Base-by-base conservation (phyloP, 92 coral and sea anemone species). In the Pocillopora grandis region DNA sequence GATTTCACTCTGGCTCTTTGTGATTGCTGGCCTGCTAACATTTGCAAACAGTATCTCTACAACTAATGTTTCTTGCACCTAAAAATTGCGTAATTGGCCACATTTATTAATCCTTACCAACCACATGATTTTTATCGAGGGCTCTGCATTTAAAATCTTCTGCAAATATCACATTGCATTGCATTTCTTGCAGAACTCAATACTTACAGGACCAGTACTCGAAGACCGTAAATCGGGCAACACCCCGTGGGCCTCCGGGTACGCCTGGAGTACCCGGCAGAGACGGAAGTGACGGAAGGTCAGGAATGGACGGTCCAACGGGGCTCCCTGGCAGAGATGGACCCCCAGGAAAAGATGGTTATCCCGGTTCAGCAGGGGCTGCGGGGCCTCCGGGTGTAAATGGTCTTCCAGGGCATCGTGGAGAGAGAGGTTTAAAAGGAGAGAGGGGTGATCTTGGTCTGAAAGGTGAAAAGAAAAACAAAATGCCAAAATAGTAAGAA, bases 321-420 rank as follows among this genome's bases (percentile, higher is more conserved):
- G 94, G 94, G 21, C 62, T 64, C 57, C 92, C 94, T 37, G 93
- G 93, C 14, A 88, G 91, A 84, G 93, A 90, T 67, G 93, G 93
- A 62, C 87, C 87, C 10, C 91, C 73, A 58, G 93, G 93, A 12
- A 87, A 87, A 75, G 91, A 90, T 71, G 93, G 93, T 5, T 77
- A 78, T 23, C 91, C 88, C 59, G 93, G 91, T 9, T 42, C 92
- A 16, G 33, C 91, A 8, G 93, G 93, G 2, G 58, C 83, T 2
- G 31, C 90, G 48, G 93, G 93, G 3, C 92, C 94, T 71, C 94
- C 94, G 0, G 94, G 94, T 60, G 94, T 91, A 2, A 91, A 91
- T 62, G 94, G 94, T 49, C 76, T 91, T 37, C 85, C 81, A 2
- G 94, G 94, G 18, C 85, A 72, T 49, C 71, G 82, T 56, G 94